phyloP scores from a whole-genome alignment of 2,113 vertebrate species.

The Strix uralensis region DNA sequence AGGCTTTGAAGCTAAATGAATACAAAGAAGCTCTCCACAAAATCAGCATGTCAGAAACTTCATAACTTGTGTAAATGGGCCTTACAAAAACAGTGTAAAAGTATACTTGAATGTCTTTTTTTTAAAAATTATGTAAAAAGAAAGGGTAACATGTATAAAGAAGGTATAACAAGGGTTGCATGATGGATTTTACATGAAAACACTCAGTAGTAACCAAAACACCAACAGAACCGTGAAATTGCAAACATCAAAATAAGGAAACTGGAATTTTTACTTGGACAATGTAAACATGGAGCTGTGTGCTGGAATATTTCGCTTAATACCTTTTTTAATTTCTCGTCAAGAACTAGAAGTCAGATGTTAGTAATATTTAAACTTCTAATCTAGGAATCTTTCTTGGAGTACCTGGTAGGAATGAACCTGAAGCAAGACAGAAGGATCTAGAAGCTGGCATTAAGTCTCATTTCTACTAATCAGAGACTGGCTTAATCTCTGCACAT shows the following conservation, averaged over 20 bases:
- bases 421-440: background rate
- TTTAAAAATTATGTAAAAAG: background rate
- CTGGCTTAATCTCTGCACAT: background rate
- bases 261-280: background rate
- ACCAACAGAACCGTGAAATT: background rate
- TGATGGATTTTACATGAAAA: background rate
- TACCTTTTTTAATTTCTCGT: fast-evolving
- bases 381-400: background rate
- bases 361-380: background rate
- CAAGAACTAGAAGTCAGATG: background rate
- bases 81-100: background rate
- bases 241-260: background rate
- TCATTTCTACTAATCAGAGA: background rate
- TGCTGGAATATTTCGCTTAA: background rate
- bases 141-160: background rate
- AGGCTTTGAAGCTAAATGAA: background rate
- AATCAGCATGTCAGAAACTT: background rate
- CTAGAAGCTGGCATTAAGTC: background rate
- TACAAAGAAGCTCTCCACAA: background rate
- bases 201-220: background rate
- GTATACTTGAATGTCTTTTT: background rate
- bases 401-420: background rate
- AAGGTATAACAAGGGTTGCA: background rate
- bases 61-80: fast-evolving
- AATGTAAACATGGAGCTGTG: background rate